These are phyloP conservation scores for Osmoderma eremita DNA, from an alignment of 2,888 invertebrate genomes.

Conservation along the genomic window DNA sequence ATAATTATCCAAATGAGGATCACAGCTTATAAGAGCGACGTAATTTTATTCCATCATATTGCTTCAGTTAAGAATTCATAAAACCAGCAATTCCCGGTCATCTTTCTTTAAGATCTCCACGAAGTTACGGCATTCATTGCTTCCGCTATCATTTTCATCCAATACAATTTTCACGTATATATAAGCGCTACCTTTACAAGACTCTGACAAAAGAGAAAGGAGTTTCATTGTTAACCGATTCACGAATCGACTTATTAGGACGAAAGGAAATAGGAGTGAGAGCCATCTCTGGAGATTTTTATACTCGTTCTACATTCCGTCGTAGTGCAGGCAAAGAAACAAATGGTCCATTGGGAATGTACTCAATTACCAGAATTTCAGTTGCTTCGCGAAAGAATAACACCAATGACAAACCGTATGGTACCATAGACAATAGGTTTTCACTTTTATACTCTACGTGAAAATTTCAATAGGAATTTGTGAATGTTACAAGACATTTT, in stretches of 20 bases:
- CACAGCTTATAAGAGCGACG: no score
- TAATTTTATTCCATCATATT: no score
- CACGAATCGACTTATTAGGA: conserved; percentile 32
- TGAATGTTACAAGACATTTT: no score
- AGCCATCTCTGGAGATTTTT: conserved; percentile 36
- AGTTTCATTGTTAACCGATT: conserved; percentile 31
- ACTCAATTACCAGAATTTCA: conserved; percentile 57
- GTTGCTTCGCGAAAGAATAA: conserved; percentile 5
- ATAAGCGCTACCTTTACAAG: conserved; percentile 4
- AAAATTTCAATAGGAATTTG: no score
- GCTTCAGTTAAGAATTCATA: conserved; percentile 6
- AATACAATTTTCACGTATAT: no score
- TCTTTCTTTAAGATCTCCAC: conserved; percentile 32
- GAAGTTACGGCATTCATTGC: no score
- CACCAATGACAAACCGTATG: background rate
- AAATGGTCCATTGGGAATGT: conserved; percentile 55
- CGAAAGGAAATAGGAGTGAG: conserved; percentile 10
- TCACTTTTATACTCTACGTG: no score
- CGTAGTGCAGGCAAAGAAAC: conserved; percentile 53
- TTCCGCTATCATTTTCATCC: no score
- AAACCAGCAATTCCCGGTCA: conserved; percentile 25
- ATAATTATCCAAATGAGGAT: no score
- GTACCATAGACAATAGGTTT: no score
- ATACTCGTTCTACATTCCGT: conserved; percentile 56
- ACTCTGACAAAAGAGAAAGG: conserved; percentile 13